Conservation (phyloP, 2,888 invertebrate genomes). For the Drosophila atripex region DNA sequence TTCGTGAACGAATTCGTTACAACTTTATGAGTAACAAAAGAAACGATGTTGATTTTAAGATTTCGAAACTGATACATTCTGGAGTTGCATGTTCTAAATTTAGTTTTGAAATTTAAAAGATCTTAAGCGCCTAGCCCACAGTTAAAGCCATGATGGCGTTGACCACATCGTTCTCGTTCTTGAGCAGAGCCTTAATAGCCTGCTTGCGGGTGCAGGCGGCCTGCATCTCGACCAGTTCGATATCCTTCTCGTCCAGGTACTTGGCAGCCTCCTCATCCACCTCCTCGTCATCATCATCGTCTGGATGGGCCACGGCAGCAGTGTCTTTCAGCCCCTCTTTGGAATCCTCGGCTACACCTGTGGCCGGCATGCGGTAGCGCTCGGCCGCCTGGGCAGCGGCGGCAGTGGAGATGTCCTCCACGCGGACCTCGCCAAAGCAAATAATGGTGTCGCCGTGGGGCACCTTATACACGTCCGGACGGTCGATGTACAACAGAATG, state of each 20-base stretch:
- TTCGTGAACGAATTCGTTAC: not conserved
- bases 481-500: conserved; percentile 54
- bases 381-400: conserved; percentile 57
- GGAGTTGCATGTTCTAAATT: not conserved
- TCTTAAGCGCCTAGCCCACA: conserved; percentile 16
- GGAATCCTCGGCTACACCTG: not conserved
- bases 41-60: not conserved
- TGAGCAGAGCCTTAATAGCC: conserved; percentile 54
- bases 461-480: conserved; percentile 59
- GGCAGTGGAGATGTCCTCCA: conserved; percentile 50
- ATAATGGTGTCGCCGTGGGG: conserved; percentile 51
- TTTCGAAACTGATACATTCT: not conserved
- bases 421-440: conserved; percentile 55
- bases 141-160: conserved; percentile 70
- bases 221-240: conserved; percentile 65
- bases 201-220: conserved; percentile 52
- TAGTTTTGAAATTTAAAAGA: not conserved
- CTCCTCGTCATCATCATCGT: conserved; percentile 12
- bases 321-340: too few species aligned
- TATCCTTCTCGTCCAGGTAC: conserved; percentile 52
- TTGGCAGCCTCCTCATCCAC: conserved; percentile 20
- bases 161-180: conserved; percentile 61
- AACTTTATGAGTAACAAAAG: not conserved
- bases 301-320: not conserved
- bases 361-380: conserved; percentile 10